Evolutionary conservation across 2,797 vertebrate species (phyloP).

Genomic region (Siniperca obscura): DNA sequence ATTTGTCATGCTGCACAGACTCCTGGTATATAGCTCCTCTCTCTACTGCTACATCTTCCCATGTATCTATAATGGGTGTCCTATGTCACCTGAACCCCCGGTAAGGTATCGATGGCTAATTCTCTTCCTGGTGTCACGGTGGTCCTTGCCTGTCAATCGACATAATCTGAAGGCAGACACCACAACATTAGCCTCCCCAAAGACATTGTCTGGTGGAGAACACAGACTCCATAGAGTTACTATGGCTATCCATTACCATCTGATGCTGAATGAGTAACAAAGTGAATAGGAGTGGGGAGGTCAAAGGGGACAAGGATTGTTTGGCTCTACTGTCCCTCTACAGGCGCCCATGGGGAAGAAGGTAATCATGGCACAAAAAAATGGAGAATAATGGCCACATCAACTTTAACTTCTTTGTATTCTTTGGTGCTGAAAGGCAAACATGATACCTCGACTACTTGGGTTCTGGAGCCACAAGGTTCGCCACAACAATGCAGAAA

Average conservation of each 20-base stretch:
- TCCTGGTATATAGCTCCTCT: conserved; percentile 8
- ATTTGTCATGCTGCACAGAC: background rate
- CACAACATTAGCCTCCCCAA: conserved; percentile 67
- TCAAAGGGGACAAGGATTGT: conserved; percentile 74
- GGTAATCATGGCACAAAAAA: conserved; percentile 65
- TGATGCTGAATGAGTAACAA: conserved; percentile 74
- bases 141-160: conserved; percentile 69
- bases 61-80: conserved; percentile 59
- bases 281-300: conserved; percentile 70
- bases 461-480: conserved; percentile 19
- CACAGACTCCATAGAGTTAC: conserved; percentile 75
- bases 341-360: conserved; percentile 50
- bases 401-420: conserved; percentile 30
- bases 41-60: conserved; percentile 47
- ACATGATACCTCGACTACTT: conserved; percentile 58
- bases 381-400: conserved; percentile 59
- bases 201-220: conserved; percentile 69
- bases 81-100: conserved; percentile 61
- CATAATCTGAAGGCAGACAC: conserved; percentile 69
- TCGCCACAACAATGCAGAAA: background rate
- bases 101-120: conserved; percentile 59
- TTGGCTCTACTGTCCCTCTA: conserved; percentile 69
- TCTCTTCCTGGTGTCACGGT: conserved; percentile 63
- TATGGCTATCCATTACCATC: conserved; percentile 79
- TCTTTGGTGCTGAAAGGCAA: conserved; percentile 58